These are phyloP conservation scores for Rhegmatorhina hoffmannsi DNA, from an alignment of 2,113 vertebrate genomes.

Conservation along the genomic window DNA sequence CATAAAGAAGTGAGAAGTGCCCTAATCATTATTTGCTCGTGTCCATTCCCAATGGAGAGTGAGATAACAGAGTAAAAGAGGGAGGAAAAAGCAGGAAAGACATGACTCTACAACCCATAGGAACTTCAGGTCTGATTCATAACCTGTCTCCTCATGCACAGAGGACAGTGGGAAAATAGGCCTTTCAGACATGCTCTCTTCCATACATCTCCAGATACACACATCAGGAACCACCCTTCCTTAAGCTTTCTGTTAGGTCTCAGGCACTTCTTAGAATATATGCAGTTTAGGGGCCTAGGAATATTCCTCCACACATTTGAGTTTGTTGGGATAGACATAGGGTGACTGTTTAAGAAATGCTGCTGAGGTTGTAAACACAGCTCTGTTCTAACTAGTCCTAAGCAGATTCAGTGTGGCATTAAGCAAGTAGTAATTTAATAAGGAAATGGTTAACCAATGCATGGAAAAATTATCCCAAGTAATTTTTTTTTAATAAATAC, in stretches of 20 bases:
- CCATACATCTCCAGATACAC: neutral
- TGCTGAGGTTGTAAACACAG: neutral
- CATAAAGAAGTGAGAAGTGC: neutral
- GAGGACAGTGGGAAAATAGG: neutral
- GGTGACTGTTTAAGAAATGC: neutral
- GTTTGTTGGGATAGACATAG: neutral
- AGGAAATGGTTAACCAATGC: neutral
- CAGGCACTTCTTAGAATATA: neutral
- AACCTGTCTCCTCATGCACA: neutral
- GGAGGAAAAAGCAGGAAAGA: neutral
- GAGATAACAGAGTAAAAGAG: neutral
- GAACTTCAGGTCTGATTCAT: neutral
- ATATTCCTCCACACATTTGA: neutral
- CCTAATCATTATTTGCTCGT: neutral
- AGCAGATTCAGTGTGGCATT: neutral
- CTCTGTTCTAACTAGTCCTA: neutral
- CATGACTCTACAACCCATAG: neutral
- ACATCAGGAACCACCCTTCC: neutral
- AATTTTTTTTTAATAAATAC: neutral
- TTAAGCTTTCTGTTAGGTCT: neutral
- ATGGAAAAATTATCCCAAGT: neutral
- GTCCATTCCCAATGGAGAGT: accelerated
- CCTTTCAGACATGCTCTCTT: neutral
- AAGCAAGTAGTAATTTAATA: neutral
- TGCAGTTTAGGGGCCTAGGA: neutral